Base-by-base conservation (phyloP, 2,888 invertebrate species). In the Pasiphila rectangulata region DNA sequence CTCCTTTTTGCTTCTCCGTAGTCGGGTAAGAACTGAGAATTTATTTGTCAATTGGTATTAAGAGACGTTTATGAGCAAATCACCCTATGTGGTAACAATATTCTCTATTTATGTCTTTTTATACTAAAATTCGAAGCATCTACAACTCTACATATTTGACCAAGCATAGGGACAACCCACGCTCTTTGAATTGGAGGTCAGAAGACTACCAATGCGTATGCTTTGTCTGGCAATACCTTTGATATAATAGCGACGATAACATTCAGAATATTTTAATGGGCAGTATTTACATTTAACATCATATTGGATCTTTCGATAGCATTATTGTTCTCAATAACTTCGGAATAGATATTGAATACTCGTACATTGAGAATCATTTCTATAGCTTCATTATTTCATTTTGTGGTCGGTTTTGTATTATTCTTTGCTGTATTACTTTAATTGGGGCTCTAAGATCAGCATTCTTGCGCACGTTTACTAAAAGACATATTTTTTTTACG, bases 231-330 rank as follows among this genome's bases (percentile, higher is more conserved):
- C 63, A 54, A 55, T 29, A 46, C 40, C 48, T 35, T 37, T 36
- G 54, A 54, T 54, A 51, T 51, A 54, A 54, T 54, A 48, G 54
- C 48, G 41, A 35, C 42, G 54, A 54, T 54, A 54, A 47, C 44
- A 56, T 60, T 60, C 29, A 50, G 53, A 56, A 53, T 54, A 51
- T 53, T 56, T 60, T 54, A 46, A 54, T 48, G 45, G 54, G 48
- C 32, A 44, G 45, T 48, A 51, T 54, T 54, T 54, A 38, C 37
- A 38, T 38, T 38, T 6, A 15, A 54, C 47, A 51, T 54, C 54
- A 54, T 51, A 54, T 54, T 45, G 47, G 47, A 51, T 54, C 54
- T 51, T 40, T 42, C 45, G 47, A 54, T 51, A 45, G 51, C 39
- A 54, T 54, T 54, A 54, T 42, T 45, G 45, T 54, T 43, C 54